Evolutionary conservation across 2,888 invertebrate species (phyloP).

Genomic region (Tupiocoris notatus): DNA sequence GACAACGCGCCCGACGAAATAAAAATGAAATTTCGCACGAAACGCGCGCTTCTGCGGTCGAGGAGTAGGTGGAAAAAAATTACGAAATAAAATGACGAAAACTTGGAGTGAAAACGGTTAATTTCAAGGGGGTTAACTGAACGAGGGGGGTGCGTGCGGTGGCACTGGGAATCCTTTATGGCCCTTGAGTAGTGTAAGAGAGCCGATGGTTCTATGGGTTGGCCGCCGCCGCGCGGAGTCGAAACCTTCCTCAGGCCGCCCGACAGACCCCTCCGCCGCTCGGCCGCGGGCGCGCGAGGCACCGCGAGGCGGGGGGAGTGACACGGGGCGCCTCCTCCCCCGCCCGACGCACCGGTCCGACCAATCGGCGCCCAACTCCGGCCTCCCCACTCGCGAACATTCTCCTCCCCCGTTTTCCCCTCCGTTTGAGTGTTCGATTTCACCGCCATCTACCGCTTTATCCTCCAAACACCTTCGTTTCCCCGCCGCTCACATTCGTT

Average conservation of each 20-base stretch:
- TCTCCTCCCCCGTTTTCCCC: constrained; percentile 51
- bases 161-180: constrained; percentile 48
- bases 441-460: constrained; percentile 38
- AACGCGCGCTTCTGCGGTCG: background rate
- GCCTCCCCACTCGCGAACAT: background rate
- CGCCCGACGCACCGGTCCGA: constrained; percentile 32
- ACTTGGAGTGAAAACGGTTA: constrained; percentile 29
- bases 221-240: background rate
- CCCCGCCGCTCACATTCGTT: background rate
- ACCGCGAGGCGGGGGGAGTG: background rate
- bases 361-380: constrained; percentile 50
- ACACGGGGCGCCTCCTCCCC: background rate
- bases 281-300: background rate
- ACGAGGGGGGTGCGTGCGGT: constrained; percentile 42
- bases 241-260: constrained; percentile 27
- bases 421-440: constrained; percentile 42
- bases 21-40: background rate
- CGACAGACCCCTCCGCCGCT: constrained; percentile 17
- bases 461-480: constrained; percentile 28
- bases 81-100: constrained; percentile 6
- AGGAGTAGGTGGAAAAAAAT: constrained; percentile 3
- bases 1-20: background rate
- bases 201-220: constrained; percentile 43
- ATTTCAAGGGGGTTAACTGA: constrained; percentile 30
- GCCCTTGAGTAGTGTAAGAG: constrained; percentile 43